Evolutionary conservation across 2,113 vertebrate genomes (phyloP).

Genomic region (Gallinago paraguaiae): DNA sequence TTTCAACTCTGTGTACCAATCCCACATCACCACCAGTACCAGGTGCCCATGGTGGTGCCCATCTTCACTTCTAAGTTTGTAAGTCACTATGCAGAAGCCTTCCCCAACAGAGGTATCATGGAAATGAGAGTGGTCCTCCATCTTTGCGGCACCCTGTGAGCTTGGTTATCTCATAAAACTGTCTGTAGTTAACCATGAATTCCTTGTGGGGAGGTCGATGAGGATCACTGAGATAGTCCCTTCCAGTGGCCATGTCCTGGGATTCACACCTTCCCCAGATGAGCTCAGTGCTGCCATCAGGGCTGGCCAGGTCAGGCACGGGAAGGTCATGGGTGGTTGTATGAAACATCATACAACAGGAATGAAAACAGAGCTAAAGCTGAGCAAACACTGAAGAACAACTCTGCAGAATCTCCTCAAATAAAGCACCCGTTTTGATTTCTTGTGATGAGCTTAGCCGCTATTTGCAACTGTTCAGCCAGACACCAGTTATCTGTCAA

Average conservation of each 20-base stretch:
- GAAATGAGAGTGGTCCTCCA: not conserved
- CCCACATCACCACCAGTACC: not conserved
- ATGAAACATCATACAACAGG: not conserved
- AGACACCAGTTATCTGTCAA: not conserved
- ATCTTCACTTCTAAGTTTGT: not conserved
- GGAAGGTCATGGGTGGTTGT: not conserved
- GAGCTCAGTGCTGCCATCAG: accelerated
- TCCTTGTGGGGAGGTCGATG: not conserved
- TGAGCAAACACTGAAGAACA: not conserved
- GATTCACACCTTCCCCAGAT: accelerated
- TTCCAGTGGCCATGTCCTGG: not conserved
- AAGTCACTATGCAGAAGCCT: not conserved
- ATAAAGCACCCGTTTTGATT: not conserved
- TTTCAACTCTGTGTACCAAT: not conserved
- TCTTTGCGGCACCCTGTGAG: accelerated
- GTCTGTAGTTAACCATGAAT: not conserved
- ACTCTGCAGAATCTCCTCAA: not conserved
- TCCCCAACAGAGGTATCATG: accelerated
- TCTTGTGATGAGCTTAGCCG: not conserved
- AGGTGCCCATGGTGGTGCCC: too few species aligned
- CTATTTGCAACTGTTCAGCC: not conserved
- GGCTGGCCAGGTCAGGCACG: not conserved
- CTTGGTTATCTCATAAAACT: not conserved
- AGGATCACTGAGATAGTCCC: not conserved
- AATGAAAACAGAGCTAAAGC: not conserved